Evolutionary conservation across 2,113 vertebrate genomes (phyloP), one percentile per base, ranked within the genome.

Genomic region (Malurus cyaneus): DNA sequence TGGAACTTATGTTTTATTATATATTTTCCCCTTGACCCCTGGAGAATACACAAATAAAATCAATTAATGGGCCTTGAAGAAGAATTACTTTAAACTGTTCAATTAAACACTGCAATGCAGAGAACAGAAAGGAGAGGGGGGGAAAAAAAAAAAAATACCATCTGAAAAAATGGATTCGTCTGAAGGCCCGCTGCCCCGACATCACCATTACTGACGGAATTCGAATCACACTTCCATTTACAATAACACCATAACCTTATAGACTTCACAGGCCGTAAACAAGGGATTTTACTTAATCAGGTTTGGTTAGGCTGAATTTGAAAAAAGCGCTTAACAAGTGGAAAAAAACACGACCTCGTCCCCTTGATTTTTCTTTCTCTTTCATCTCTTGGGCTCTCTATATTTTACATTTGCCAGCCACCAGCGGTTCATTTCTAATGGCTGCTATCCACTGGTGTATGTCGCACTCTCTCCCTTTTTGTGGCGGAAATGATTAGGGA

Each of bases 31-130:
- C 96, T 97, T 97, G 97, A 98, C 97, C 98, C 90, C 95, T 94
- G 89, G 97, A 98, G 97, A 98, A 98, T 97, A 96, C 92, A 97
- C 97, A 98, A 98, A 98, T 98, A 98, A 98, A 98, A 98, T 98
- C 97, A 98, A 98, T 98, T 98, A 98, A 98, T 98, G 98, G 97
- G 91, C 96, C 97, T 98, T 98, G 97, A 98, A 98, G 97, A 98
- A 97, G 97, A 98, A 98, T 98, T 95, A 96, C 97, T 98, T 97
- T 97, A 98, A 98, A 97, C 91, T 97, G 97, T 98, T 98, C 98
- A 98, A 98, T 98, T 98, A 98, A 98, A 98, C 96, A 95, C 97
- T 17, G 94, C 97, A 98, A 98, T 98, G 98, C 97, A 98, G 97
- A 93, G 95, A 97, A 98, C 93, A 96, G 95, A 97, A 96, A 89